These are phyloP conservation scores for Amphimedon queenslandica DNA, from an alignment of 37 sponge, comb jelly and placozoan genomes.

Conservation along the genomic window DNA sequence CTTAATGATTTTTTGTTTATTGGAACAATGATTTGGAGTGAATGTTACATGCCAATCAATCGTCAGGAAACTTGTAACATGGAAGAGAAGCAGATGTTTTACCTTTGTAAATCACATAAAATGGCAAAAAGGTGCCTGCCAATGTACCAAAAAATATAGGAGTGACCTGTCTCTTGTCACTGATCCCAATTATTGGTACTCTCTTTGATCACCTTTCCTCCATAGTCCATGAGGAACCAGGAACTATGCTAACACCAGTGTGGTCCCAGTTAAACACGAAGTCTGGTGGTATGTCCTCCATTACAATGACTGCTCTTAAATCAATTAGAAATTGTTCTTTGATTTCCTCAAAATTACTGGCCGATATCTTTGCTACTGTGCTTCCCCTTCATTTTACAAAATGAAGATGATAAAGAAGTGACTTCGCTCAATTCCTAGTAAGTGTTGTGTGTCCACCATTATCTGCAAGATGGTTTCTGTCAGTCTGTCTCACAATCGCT, in stretches of 20 bases:
- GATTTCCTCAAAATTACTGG: constrained; percentile 12
- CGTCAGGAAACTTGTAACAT: not conserved
- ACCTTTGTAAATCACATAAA: constrained; percentile 38
- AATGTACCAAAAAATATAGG: constrained; percentile 37
- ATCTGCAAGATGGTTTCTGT: constrained; percentile 24
- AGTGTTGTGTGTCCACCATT: constrained; percentile 34
- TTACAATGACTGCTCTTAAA: constrained; percentile 26
- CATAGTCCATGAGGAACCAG: constrained; percentile 43
- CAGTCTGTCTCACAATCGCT: constrained; percentile 27
- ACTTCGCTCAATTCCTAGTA: constrained; percentile 39
- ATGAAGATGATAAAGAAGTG: constrained; percentile 29
- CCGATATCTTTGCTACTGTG: constrained; percentile 31
- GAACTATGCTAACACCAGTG: constrained; percentile 37
- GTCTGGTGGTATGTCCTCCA: constrained; percentile 46
- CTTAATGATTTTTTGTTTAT: constrained; percentile 22
- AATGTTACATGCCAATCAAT: constrained; percentile 33
- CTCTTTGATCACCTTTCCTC: constrained; percentile 29
- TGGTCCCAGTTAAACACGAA: constrained; percentile 46
- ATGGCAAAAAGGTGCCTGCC: constrained; percentile 29
- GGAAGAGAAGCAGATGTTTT: constrained; percentile 36
- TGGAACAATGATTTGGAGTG: constrained; percentile 29
- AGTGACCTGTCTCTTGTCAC: constrained; percentile 31
- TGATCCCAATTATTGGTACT: constrained; percentile 30
- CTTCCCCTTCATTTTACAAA: constrained; percentile 50
- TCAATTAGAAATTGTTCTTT: constrained; percentile 40